Conservation (phyloP, 2,797 vertebrate species). For the Enteromius trimaculatus region DNA sequence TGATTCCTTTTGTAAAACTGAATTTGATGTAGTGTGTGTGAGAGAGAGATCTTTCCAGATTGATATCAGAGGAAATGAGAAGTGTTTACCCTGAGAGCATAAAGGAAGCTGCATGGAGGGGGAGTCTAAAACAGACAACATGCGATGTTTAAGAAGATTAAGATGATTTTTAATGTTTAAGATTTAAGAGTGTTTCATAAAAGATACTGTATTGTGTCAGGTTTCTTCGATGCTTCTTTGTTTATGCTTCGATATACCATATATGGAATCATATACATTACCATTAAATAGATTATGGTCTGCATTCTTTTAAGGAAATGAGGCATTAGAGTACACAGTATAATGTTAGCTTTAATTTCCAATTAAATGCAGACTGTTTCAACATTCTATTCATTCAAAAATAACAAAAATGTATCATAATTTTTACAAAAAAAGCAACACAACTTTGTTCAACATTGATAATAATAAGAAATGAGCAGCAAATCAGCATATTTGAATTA, state of each 20-base stretch:
- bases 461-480: background rate
- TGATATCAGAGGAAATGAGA: background rate
- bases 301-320: background rate
- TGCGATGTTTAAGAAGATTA: background rate
- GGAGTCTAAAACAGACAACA: background rate
- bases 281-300: background rate
- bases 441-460: background rate
- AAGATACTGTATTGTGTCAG: background rate
- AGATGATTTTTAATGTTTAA: no score
- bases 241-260: background rate
- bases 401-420: background rate
- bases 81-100: background rate
- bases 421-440: background rate
- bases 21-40: background rate
- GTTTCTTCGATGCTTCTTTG: background rate
- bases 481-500: background rate
- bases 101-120: background rate
- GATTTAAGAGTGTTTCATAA: background rate
- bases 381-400: background rate
- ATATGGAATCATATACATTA: background rate
- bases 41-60: background rate
- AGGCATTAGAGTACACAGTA: background rate
- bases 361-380: background rate
- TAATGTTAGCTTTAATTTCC: background rate
- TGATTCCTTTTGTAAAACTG: background rate